Evolutionary conservation across 2,888 invertebrate genomes (phyloP), one percentile per base, ranked within the genome.

Genomic region (Ennomos fuscantarius): DNA sequence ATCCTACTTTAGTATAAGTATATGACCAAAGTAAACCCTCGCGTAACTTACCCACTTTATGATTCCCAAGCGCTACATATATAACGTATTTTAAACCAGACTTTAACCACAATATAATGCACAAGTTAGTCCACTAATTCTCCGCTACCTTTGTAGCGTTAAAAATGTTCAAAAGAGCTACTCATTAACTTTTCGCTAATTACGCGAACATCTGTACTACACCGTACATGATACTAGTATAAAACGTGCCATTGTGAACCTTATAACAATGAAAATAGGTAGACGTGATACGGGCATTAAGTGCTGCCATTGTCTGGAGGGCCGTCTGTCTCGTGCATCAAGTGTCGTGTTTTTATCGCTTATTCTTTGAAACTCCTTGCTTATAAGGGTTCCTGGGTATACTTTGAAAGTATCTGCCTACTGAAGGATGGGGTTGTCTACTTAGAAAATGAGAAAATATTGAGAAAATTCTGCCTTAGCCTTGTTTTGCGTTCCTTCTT

Each of bases 271-370:
- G 10, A 50, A n/a, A 55, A 55, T 65, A 68, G 62, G 58, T 47
- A 48, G 6, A 74, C 73, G 76, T 74, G 81, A 84, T 84, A 85
- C 81, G 77, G 81, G 84, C 78, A 84, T 84, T 84, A 84, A 87
- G 85, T 81, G 76, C 73, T 72, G 78, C 77, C 79, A 87, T 89
- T 89, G 89, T 89, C 84, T 87, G 80, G 74, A 87, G 88, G 72
- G 77, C 75, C 79, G 85, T 84, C 87, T 86, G 87, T 83, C 86
- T 84, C 82, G 73, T 72, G 77, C 82, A 82, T 85, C 84, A 84
- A 87, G 87, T 80, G 80, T 69, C 74, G 73, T 78, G 78, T 84
- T 87, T 86, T 87, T 87, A 84, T 84, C 79, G 77, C 81, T 83
- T 82, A 69, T 83, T 81, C 75, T 76, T 78, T 78, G 69, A 71